phyloP scores from a whole-genome alignment of 1,140 invertebrate genomes.

The Polyergus mexicanus region DNA sequence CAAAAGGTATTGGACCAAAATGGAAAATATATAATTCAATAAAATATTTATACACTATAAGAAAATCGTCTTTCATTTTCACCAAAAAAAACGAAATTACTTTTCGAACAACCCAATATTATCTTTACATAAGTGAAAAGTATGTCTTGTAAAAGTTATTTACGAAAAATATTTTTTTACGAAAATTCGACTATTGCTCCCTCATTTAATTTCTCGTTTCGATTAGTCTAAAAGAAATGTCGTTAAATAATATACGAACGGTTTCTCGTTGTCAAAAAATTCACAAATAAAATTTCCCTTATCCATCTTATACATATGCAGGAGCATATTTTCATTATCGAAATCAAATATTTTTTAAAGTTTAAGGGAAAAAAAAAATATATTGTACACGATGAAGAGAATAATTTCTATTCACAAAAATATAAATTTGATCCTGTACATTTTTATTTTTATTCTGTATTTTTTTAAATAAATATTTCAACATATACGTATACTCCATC shows the following conservation, averaged over 20 bases:
- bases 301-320: too few relatives aligned
- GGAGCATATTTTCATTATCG: neutral
- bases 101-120: too few relatives aligned
- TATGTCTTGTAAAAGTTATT: neutral
- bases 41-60: too few relatives aligned
- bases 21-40: too few relatives aligned
- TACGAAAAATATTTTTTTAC: neutral
- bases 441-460: neutral
- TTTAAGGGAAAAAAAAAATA: neutral
- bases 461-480: neutral
- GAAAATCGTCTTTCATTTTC: too few relatives aligned
- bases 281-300: neutral
- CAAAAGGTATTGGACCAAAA: too few relatives aligned
- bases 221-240: neutral
- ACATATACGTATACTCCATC: too few relatives aligned
- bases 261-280: neutral
- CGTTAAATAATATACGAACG: neutral
- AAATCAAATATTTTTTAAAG: neutral
- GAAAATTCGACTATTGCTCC: neutral
- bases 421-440: neutral
- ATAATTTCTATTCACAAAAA: neutral
- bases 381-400: neutral
- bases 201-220: neutral
- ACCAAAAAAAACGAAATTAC: too few relatives aligned
- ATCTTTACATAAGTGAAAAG: neutral